Evolutionary conservation across 2,797 vertebrate species (phyloP).

Genomic region (Bucorvus abyssinicus): DNA sequence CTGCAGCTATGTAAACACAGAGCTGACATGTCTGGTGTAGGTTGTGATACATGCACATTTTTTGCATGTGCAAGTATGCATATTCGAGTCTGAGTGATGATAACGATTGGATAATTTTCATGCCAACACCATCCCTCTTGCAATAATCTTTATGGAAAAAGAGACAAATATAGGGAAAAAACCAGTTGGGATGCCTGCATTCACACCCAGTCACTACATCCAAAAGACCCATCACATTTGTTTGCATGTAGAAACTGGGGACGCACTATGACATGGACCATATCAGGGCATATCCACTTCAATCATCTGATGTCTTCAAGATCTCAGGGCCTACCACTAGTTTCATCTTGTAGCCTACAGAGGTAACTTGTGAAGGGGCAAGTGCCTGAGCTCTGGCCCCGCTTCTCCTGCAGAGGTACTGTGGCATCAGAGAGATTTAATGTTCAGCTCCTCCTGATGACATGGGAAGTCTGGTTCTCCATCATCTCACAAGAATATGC

Average conservation of each 20-base stretch:
- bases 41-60: neutral
- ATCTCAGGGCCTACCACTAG: neutral
- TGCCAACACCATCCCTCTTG: neutral
- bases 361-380: neutral
- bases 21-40: neutral
- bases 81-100: neutral
- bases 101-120: neutral
- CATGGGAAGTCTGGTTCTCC: neutral
- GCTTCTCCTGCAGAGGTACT: neutral
- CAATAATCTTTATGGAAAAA: neutral
- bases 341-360: neutral
- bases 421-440: neutral
- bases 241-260: neutral
- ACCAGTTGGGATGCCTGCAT: neutral
- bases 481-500: neutral
- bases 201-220: neutral
- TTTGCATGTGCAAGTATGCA: neutral
- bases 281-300: neutral
- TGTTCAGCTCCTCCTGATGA: neutral
- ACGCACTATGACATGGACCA: neutral
- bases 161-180: neutral
- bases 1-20: neutral
- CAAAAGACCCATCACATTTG: neutral
- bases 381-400: neutral
- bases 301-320: neutral